Percentiles rank a stretch among this genome's conserved stretches.
These are phyloP conservation scores for Gisinianus flammeolus DNA, from an alignment of 2,888 invertebrate genomes.

Conservation along the genomic window DNA sequence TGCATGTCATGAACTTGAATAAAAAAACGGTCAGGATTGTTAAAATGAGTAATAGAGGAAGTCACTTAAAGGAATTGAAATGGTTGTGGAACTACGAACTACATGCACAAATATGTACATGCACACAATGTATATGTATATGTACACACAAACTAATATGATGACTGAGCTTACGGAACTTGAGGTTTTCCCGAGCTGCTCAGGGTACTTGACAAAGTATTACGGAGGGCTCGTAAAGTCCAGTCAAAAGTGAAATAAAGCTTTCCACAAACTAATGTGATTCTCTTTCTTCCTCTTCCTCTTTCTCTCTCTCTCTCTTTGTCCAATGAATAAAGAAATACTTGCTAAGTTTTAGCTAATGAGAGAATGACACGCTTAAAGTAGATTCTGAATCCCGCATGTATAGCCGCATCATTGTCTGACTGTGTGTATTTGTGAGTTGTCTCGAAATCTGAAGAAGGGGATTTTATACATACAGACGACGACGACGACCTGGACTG, in stretches of 20 bases:
- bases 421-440: background rate
- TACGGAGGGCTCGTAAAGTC: background rate
- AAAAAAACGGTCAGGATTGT: too few species aligned
- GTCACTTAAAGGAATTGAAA: slow-evolving; percentile 18
- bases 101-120: background rate
- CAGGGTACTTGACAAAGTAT: background rate
- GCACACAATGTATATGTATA: background rate
- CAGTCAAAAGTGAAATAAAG: background rate
- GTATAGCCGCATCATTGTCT: background rate
- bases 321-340: background rate
- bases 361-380: slow-evolving; percentile 15
- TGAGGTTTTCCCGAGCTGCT: too few species aligned
- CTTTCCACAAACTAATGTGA: background rate
- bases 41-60: background rate
- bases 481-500: background rate
- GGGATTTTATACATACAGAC: background rate
- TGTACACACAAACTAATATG: background rate
- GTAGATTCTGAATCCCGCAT: background rate
- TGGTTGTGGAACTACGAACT: background rate
- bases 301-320: background rate
- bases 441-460: background rate
- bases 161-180: too few species aligned
- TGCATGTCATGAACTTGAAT: too few species aligned
- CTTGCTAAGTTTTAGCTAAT: background rate
- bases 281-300: too few species aligned